Evolutionary conservation across 2,113 vertebrate species (phyloP).

Genomic region (Chionis minor): DNA sequence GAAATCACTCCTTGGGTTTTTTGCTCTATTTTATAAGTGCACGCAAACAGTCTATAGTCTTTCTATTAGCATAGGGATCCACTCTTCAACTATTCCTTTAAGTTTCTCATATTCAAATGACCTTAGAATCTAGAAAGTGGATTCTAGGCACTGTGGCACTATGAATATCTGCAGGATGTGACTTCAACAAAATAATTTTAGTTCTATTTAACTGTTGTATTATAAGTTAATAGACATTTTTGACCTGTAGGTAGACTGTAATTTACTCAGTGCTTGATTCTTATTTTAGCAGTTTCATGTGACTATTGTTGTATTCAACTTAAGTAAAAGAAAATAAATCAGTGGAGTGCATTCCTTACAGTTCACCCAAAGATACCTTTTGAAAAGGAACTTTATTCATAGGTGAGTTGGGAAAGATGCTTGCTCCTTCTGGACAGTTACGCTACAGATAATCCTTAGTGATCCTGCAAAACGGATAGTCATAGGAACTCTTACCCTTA

Average conservation of each 20-base stretch:
- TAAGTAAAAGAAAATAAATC: background rate
- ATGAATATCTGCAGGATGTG: background rate
- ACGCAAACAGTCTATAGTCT: background rate
- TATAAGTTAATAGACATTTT: background rate
- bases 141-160: background rate
- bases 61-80: background rate
- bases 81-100: background rate
- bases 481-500: background rate
- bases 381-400: background rate
- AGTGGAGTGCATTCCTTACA: background rate
- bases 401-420: background rate
- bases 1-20: background rate
- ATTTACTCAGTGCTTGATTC: background rate
- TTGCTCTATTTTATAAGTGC: background rate
- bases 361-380: background rate
- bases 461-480: background rate
- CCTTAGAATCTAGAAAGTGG: background rate
- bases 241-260: background rate
- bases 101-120: background rate
- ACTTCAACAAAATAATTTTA: background rate
- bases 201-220: background rate
- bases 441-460: background rate
- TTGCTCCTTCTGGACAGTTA: background rate
- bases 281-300: background rate
- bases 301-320: background rate